These are phyloP conservation scores for Diadophis punctatus DNA, from an alignment of 2,113 vertebrate species.

Conservation along the genomic window DNA sequence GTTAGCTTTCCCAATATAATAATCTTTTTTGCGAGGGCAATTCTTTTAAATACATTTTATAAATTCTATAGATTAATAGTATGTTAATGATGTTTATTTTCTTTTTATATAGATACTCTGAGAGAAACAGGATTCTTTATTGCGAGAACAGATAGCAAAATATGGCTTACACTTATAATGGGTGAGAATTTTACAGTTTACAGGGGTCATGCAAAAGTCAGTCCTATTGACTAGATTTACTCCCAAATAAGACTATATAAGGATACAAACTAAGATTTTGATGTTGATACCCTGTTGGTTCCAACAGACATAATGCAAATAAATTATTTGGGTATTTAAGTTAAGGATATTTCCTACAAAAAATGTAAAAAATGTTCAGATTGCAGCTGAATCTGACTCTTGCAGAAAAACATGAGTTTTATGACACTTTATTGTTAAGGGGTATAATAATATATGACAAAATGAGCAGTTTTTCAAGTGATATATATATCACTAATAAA, in stretches of 20 bases:
- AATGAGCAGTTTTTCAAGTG: background rate
- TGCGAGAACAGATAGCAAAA: conserved; percentile 41
- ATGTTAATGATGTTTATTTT: background rate
- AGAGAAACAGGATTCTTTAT: conserved; percentile 38
- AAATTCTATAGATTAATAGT: background rate
- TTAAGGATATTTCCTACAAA: background rate
- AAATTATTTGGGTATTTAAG: background rate
- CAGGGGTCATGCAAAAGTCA: background rate
- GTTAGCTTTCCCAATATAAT: background rate
- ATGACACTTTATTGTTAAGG: background rate
- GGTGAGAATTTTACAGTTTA: conserved; percentile 36
- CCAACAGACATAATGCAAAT: background rate
- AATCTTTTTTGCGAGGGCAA: background rate
- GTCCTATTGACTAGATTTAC: background rate
- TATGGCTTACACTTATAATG: conserved; percentile 57
- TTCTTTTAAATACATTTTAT: background rate
- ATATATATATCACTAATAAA: background rate
- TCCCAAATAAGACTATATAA: background rate
- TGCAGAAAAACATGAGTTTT: background rate
- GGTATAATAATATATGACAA: background rate
- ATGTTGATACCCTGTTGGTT: background rate
- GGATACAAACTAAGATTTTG: background rate
- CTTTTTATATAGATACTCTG: conserved; percentile 35
- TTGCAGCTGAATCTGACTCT: background rate
- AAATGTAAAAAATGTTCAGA: background rate